These are phyloP conservation scores for Phorcus lineatus DNA, from an alignment of 2,888 invertebrate species.

Conservation along the genomic window DNA sequence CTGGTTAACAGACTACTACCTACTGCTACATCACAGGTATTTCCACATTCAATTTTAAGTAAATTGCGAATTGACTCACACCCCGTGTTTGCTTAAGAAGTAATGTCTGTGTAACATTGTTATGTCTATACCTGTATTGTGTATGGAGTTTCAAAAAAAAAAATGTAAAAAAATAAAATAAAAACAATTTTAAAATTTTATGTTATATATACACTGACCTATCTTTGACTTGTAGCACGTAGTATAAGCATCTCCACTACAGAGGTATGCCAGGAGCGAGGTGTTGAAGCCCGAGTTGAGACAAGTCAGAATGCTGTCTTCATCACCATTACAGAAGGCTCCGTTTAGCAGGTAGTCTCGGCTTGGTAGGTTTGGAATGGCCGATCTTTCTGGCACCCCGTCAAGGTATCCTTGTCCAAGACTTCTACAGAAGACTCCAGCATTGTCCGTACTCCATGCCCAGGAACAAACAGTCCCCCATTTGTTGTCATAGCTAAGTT, in stretches of 20 bases:
- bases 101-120: too few relatives aligned
- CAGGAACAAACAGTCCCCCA: constrained; percentile 66
- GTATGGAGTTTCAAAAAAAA: too few relatives aligned
- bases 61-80: too few relatives aligned
- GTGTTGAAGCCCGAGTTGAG: constrained; percentile 67
- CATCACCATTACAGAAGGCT: constrained; percentile 62
- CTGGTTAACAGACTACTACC: too few relatives aligned
- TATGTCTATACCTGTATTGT: too few relatives aligned
- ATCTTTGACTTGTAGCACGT: constrained; percentile 58
- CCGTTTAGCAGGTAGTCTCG: constrained; percentile 47
- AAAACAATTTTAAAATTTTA: too few relatives aligned
- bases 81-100: too few relatives aligned
- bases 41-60: too few relatives aligned
- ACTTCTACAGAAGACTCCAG: constrained; percentile 60
- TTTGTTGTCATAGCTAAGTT: constrained; percentile 62
- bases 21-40: too few relatives aligned
- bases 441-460: constrained; percentile 62
- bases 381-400: constrained; percentile 55
- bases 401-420: constrained; percentile 52
- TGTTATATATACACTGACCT: constrained; percentile 48
- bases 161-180: too few relatives aligned
- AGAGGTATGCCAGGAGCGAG: constrained; percentile 51
- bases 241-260: constrained; percentile 63
- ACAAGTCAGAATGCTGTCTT: constrained; percentile 59
- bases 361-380: constrained; percentile 35